Conservation (phyloP, 2,797 vertebrate species). For the Hypotaenidia philippensis region DNA sequence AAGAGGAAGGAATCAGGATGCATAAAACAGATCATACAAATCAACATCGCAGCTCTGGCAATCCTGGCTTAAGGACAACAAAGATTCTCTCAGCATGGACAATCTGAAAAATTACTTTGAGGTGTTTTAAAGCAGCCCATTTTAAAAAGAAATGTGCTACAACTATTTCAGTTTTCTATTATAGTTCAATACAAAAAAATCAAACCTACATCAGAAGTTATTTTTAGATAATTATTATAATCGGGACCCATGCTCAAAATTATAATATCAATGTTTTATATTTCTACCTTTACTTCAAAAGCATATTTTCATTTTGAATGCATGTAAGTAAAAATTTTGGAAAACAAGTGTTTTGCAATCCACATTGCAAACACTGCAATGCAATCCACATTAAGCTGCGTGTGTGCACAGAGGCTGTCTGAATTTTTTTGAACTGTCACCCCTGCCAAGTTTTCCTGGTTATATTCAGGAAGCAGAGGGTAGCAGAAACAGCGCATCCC, state of each 20-base stretch:
- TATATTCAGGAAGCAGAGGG: not conserved
- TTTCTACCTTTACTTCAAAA: not conserved
- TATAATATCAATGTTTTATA: not conserved
- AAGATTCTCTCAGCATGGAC: not conserved
- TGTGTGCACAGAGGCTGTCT: not conserved
- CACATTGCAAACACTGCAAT: not conserved
- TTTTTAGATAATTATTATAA: not conserved
- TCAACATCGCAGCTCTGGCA: not conserved
- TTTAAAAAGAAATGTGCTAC: not conserved
- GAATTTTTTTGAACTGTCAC: slow-evolving; percentile 27
- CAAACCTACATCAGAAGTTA: not conserved
- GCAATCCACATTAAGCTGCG: not conserved
- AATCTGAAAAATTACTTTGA: not conserved
- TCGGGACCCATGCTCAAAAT: not conserved
- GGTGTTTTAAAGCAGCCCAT: not conserved
- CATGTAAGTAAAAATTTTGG: slow-evolving; percentile 6
- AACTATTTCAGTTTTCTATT: not conserved
- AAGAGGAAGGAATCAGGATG: not conserved
- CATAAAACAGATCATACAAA: not conserved
- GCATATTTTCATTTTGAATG: not conserved
- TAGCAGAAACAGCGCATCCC: not conserved
- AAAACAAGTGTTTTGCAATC: not conserved
- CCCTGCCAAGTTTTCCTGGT: not conserved
- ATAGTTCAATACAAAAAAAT: not conserved
- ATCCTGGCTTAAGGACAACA: too few species aligned